Conservation (phyloP, 2,113 vertebrate species). For the Mohoua ochrocephala region DNA sequence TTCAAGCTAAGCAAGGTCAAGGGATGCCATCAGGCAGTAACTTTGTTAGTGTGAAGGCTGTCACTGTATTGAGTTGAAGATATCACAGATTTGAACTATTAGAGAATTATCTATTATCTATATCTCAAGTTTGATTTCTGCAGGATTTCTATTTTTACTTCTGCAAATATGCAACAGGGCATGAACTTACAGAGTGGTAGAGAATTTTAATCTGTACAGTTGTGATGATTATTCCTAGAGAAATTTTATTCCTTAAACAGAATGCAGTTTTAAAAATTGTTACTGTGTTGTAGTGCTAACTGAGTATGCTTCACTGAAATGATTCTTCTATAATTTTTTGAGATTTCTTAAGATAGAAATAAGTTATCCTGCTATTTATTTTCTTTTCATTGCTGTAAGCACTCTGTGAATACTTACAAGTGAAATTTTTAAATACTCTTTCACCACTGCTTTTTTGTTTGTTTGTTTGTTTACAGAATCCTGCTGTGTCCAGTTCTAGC, state of each 20-base stretch:
- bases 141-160: not conserved
- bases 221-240: not conserved
- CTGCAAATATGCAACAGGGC: not conserved
- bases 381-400: not conserved
- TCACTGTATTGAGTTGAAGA: not conserved
- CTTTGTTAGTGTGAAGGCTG: not conserved
- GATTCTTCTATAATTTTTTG: not conserved
- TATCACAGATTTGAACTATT: not conserved
- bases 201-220: not conserved
- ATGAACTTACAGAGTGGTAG: not conserved
- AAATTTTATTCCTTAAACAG: not conserved
- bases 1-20: not conserved
- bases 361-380: not conserved
- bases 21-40: not conserved
- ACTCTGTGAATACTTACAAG: not conserved
- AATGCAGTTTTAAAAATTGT: not conserved
- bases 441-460: not conserved
- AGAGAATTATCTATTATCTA: not conserved
- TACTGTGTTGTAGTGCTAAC: not conserved
- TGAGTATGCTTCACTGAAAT: not conserved
- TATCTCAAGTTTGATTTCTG: not conserved
- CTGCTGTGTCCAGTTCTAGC: not conserved
- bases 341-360: not conserved
- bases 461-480: constrained; percentile 45
- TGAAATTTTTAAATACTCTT: not conserved